These are phyloP conservation scores for Pollenia griseotomentosa DNA, from an alignment of 2,888 invertebrate genomes.

Conservation along the genomic window DNA sequence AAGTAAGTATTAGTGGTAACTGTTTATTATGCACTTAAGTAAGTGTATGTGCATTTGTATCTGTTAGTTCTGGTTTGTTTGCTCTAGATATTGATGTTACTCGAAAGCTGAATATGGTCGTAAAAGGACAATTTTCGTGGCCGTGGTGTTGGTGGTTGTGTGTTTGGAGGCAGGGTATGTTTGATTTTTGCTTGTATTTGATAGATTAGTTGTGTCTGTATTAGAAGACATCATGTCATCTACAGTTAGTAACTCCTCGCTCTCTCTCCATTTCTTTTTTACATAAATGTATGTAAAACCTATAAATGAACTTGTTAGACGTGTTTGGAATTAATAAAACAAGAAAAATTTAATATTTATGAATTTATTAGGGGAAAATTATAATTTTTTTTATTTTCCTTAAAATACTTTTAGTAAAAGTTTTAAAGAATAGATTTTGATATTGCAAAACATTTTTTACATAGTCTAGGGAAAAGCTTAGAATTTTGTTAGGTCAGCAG, in stretches of 20 bases:
- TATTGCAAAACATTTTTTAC: no score
- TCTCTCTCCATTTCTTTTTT: background rate
- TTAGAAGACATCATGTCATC: constrained; percentile 72
- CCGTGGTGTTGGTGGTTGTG: constrained; percentile 11
- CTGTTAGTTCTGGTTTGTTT: constrained; percentile 71
- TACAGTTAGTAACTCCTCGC: constrained; percentile 36
- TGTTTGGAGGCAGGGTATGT: constrained; percentile 11
- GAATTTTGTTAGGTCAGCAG: no score
- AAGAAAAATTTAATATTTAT: constrained; percentile 60
- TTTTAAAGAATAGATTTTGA: no score
- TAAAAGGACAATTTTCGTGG: constrained; percentile 30
- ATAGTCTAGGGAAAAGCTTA: no score
- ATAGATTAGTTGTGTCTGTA: constrained; percentile 72
- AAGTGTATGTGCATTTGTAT: constrained; percentile 43
- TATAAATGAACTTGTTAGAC: constrained; percentile 68
- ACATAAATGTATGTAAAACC: constrained; percentile 53
- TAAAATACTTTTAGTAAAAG: background rate
- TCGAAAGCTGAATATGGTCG: constrained; percentile 21
- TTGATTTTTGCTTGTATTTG: constrained; percentile 68
- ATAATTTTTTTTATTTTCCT: background rate
- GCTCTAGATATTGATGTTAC: constrained; percentile 58
- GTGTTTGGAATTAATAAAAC: constrained; percentile 63
- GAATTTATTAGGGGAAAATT: constrained; percentile 46
- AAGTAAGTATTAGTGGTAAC: background rate
- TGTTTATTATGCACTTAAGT: constrained; percentile 38